phyloP scores from a whole-genome alignment of 2,797 vertebrate species.

The Oreochromis grahami region DNA sequence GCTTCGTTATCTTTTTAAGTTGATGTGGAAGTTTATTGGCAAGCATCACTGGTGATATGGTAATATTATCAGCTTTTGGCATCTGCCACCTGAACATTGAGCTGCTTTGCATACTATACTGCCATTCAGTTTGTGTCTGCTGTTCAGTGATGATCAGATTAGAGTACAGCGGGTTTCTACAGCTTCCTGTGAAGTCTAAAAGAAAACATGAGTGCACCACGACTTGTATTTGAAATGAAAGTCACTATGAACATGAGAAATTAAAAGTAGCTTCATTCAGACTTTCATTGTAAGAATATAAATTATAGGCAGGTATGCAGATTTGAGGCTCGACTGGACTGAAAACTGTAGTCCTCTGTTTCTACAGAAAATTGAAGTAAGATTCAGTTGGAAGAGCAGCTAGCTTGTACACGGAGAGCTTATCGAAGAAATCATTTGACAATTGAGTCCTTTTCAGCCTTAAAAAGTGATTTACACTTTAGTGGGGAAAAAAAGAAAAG shows the following conservation, averaged over 20 bases:
- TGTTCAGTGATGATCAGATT: background rate
- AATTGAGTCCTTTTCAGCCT: background rate
- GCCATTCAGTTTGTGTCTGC: background rate
- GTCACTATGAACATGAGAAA: background rate
- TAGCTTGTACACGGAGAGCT: background rate
- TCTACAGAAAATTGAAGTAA: background rate
- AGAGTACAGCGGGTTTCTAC: background rate
- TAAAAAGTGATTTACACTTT: background rate
- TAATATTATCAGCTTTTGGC: background rate
- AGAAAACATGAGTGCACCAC: background rate
- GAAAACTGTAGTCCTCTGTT: background rate
- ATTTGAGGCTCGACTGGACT: background rate
- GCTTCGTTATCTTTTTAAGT: background rate
- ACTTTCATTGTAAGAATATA: background rate
- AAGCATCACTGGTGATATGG: background rate
- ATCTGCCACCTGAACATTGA: background rate
- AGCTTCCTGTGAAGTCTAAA: background rate
- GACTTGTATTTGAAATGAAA: background rate
- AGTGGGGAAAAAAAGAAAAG: constrained; percentile 9
- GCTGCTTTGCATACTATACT: background rate
- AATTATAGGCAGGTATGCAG: background rate
- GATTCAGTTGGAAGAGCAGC: background rate
- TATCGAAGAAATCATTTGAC: constrained; percentile 14
- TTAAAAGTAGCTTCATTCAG: background rate
- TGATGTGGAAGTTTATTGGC: background rate